Evolutionary conservation across 2,888 invertebrate genomes (phyloP), one percentile per base, ranked within the genome.

Genomic region (Sipha maydis): DNA sequence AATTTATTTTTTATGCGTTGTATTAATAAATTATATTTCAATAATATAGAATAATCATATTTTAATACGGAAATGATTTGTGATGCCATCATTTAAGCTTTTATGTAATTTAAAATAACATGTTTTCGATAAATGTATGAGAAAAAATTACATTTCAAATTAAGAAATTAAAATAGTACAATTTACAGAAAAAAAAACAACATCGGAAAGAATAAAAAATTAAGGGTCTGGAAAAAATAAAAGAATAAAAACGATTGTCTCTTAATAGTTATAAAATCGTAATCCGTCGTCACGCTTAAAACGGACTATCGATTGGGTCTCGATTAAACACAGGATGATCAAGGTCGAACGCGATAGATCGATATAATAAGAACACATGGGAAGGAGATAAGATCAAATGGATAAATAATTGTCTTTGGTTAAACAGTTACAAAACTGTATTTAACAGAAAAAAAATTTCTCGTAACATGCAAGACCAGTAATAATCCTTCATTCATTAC

Each of bases 41-140:
- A 25, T 9, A 19, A n/a, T 34, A 19, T 17, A 67, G n/a, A 67
- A 19, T 19, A 61, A 79, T 79, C 38, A n/a, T 4, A 61, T 61
- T 25, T 28, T 28, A 69, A 28, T 17, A 28, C 28, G 31, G 17
- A 11, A 17, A 14, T 31, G 71, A 31, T 71, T 17, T 17, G 28
- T 31, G 3, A 4, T 11, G 14, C 14, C 11, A 8, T n/a, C 17
- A 31, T 71, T 71, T 28, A 1, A 31, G 31, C 17, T 71, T 71
- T 28, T 67, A 5, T 80, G 67, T 67, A 80, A 80, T 80, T 80
- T 17, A 67, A 80, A 67, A 67, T n/a, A 34, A 17, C 14, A 71
- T 4, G 28, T 31, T 1, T 14, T 1, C 48, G 14, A 48, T 11
- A 48, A 2, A 11, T 17, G 9, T 9, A 1, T 67, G 67, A 25